Evolutionary conservation across 2,797 vertebrate genomes (phyloP).

Genomic region (Petrocephalus sullivani): DNA sequence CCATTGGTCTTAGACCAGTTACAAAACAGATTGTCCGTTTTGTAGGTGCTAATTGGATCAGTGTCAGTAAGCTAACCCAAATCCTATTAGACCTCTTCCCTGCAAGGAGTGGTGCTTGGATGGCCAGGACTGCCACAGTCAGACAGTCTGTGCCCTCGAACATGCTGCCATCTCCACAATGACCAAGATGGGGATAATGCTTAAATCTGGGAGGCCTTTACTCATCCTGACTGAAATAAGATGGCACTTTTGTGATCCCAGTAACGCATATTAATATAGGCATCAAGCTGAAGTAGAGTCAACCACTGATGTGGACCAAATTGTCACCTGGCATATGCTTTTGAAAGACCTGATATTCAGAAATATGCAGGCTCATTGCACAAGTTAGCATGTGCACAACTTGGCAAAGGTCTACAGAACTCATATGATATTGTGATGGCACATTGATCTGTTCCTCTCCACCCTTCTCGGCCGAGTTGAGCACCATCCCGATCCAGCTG

Average conservation of each 20-base stretch:
- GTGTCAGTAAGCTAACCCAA: conserved; percentile 16
- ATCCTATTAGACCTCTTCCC: conserved; percentile 42
- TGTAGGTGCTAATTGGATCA: conserved; percentile 20
- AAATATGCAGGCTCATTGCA: neutral
- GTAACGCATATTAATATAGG: neutral
- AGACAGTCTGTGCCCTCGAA: neutral
- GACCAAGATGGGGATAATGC: neutral
- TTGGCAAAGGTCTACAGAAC: neutral
- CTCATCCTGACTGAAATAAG: neutral
- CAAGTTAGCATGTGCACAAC: neutral
- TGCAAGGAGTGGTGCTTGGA: conserved; percentile 17
- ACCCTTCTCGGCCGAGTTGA: neutral
- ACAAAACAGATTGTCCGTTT: conserved; percentile 1
- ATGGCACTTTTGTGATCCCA: neutral
- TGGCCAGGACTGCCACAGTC: conserved; percentile 24
- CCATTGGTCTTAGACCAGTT: conserved; percentile 7
- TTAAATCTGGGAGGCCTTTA: neutral
- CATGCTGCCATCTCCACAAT: neutral
- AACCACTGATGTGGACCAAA: neutral
- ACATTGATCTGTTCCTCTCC: neutral
- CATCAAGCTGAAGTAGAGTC: neutral
- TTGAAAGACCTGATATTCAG: neutral
- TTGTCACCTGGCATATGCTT: neutral
- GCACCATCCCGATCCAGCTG: neutral
- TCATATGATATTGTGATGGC: neutral